Percentiles rank a stretch among this genome's conserved stretches.
Conservation (phyloP, 2,113 vertebrate genomes). For the Hassar affinis region DNA sequence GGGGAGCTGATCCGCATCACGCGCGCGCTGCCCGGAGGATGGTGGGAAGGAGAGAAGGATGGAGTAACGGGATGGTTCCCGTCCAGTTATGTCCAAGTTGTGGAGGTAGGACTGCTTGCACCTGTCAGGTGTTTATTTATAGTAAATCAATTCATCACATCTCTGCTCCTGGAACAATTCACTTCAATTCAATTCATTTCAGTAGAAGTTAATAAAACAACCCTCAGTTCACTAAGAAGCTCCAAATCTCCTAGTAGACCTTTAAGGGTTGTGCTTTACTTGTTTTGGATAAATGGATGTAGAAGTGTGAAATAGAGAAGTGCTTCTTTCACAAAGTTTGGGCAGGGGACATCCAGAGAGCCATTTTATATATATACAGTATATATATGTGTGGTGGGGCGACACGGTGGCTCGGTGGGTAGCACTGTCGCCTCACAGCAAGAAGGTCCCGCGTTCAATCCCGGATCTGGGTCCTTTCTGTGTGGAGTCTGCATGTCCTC, state of each 20-base stretch:
- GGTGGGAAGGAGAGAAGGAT: conserved; percentile 97
- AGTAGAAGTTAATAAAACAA: not conserved
- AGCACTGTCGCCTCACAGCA: too few species aligned
- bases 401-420: too few species aligned
- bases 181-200: not conserved
- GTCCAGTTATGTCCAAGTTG: conserved; percentile 89
- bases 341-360: not conserved
- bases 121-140: not conserved
- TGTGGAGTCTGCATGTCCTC: too few species aligned
- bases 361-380: not conserved
- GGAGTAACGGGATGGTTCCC: conserved; percentile 91
- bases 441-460: too few species aligned
- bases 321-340: not conserved
- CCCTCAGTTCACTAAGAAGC: not conserved
- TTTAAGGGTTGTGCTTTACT: not conserved
- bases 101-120: conserved; percentile 80
- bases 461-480: too few species aligned
- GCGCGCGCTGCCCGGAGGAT: conserved; percentile 86
- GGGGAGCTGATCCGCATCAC: conserved; percentile 87
- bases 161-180: not conserved
- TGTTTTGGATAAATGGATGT: not conserved
- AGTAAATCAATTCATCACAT: not conserved
- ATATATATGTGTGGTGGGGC: too few species aligned
- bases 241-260: not conserved
- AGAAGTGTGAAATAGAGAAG: not conserved